These are phyloP conservation scores for Reticulitermes speratus DNA, from an alignment of 1,140 invertebrate genomes.

Conservation along the genomic window DNA sequence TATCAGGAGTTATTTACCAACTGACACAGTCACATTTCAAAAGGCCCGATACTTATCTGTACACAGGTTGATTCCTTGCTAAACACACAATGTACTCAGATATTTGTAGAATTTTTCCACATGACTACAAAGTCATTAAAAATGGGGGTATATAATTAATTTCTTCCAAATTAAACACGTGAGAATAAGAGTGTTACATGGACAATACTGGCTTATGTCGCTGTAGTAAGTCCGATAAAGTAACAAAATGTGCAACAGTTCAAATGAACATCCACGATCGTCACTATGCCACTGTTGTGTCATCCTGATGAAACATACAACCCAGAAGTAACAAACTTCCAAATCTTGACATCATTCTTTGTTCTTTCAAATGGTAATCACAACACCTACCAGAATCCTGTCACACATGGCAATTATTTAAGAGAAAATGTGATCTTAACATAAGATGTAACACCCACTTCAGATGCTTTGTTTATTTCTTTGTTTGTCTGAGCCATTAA, in stretches of 20 bases:
- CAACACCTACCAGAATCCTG: conserved; percentile 1
- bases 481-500: not conserved
- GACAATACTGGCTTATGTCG: not conserved
- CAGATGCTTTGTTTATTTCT: not conserved
- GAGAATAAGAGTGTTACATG: not conserved
- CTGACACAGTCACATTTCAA: too few species aligned
- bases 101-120: too few species aligned
- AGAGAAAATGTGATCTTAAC: not conserved
- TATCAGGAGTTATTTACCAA: too few species aligned
- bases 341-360: not conserved
- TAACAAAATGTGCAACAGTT: not conserved
- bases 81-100: too few species aligned
- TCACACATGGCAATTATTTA: conserved; percentile 5
- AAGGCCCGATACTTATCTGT: too few species aligned
- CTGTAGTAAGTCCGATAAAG: not conserved
- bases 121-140: too few species aligned
- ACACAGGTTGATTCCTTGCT: too few species aligned
- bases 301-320: not conserved
- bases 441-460: not conserved
- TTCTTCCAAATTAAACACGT: too few species aligned
- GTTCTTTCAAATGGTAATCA: not conserved
- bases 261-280: not conserved
- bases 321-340: not conserved
- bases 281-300: not conserved
- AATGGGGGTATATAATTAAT: too few species aligned